Percentiles rank a stretch among this genome's conserved stretches.
Conservation (phyloP, 2,113 vertebrate species). For the Sinocyclocheilus maitianheensis region DNA sequence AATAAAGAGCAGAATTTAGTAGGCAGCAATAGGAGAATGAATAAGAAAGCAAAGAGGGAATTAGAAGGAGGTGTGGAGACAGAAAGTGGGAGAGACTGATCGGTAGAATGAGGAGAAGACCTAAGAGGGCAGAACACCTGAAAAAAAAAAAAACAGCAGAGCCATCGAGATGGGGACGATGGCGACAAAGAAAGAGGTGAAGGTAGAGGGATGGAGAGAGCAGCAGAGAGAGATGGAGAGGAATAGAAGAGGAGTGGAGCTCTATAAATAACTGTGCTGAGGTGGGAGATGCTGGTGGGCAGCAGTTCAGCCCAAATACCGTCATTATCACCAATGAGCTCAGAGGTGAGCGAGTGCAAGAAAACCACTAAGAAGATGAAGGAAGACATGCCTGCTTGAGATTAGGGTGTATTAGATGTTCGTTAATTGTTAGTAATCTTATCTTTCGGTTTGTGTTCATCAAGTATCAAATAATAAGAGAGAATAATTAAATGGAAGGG, state of each 20-base stretch:
- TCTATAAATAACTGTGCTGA: constrained; percentile 39
- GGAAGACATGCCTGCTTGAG: background rate
- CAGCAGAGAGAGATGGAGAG: background rate
- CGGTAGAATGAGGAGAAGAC: background rate
- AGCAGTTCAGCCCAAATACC: constrained; percentile 15
- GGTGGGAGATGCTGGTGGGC: constrained; percentile 42
- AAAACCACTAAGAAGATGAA: constrained; percentile 1
- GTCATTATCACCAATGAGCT: constrained; percentile 18
- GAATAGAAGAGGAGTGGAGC: constrained; percentile 7
- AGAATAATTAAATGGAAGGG: background rate
- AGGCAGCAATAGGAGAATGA: background rate
- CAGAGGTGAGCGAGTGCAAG: background rate
- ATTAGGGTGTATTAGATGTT: background rate
- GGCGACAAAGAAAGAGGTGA: constrained; percentile 20
- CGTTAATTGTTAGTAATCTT: background rate
- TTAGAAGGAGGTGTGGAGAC: background rate
- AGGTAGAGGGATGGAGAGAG: constrained; percentile 11
- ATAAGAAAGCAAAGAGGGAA: background rate
- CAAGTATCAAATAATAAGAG: background rate
- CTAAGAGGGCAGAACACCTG: background rate
- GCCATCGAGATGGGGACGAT: background rate
- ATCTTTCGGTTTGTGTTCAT: background rate
- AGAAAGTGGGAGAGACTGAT: constrained; percentile 1
- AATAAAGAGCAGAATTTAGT: background rate
- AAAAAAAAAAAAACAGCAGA: background rate